Conservation (phyloP, 1,140 invertebrate genomes). For the Scylla paramamosain region DNA sequence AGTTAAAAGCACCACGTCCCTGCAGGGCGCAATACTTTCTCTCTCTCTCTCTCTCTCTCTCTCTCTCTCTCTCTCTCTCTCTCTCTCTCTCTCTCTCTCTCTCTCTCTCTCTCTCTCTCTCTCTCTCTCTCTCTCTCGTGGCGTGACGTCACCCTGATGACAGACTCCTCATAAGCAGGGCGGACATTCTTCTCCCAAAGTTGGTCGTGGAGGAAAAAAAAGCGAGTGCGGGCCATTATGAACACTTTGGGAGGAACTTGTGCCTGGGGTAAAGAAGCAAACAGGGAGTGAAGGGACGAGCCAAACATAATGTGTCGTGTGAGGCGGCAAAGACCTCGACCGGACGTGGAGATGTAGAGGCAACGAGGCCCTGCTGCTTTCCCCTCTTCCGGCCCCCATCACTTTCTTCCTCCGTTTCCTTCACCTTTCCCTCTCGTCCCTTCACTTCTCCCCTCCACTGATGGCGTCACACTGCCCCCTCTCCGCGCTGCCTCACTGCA, state of each 20-base stretch:
- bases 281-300: not conserved
- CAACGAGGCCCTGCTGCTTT: not conserved
- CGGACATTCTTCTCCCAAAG: not conserved
- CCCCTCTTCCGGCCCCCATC: not conserved
- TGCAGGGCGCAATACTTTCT: not conserved
- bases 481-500: not conserved
- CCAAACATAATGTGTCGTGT: not conserved
- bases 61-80: conserved; percentile 18
- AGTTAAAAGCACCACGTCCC: no score
- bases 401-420: not conserved
- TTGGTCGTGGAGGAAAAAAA: not conserved
- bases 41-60: conserved; percentile 55
- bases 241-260: not conserved
- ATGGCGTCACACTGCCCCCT: not conserved
- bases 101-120: conserved; percentile 38
- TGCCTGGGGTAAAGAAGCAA: not conserved
- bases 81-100: not conserved
- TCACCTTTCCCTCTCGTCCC: not conserved
- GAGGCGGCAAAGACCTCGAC: not conserved
- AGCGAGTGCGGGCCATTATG: not conserved
- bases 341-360: not conserved
- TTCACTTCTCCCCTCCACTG: not conserved
- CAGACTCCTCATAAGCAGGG: not conserved
- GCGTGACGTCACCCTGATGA: not conserved
- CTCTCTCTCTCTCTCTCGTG: not conserved